phyloP scores from a whole-genome alignment of 2,797 vertebrate species.

The Rhinophrynus dorsalis region DNA sequence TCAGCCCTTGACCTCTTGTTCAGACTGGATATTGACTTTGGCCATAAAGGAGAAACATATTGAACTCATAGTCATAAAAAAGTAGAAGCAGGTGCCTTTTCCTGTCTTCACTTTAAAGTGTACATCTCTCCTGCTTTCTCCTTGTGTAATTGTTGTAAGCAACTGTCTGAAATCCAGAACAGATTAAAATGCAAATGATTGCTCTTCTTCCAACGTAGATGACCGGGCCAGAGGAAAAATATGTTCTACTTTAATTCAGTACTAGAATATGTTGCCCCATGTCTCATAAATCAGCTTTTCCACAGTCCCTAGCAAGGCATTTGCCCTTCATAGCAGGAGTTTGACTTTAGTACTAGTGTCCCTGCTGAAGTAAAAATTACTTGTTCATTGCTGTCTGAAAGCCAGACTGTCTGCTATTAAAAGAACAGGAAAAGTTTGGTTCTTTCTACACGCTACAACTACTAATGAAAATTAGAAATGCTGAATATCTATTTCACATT shows the following conservation, averaged over 20 bases:
- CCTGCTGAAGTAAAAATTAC: slow-evolving; percentile 39
- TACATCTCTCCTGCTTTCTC: slow-evolving; percentile 11
- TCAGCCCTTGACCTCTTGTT: too few species aligned
- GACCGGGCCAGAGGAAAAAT: slow-evolving; percentile 45
- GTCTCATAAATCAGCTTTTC: slow-evolving; percentile 44
- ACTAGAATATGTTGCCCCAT: slow-evolving; percentile 42
- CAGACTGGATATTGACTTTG: too few species aligned
- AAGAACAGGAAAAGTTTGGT: slow-evolving; percentile 51
- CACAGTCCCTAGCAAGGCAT: slow-evolving; percentile 44
- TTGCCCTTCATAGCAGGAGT: slow-evolving; percentile 52
- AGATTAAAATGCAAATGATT: slow-evolving; percentile 49
- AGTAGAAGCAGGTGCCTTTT: too few species aligned
- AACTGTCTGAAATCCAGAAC: slow-evolving; percentile 40
- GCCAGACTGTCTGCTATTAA: slow-evolving; percentile 39
- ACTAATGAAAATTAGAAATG: slow-evolving; percentile 40
- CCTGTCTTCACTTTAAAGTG: neutral
- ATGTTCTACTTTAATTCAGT: slow-evolving; percentile 45
- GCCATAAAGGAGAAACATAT: too few species aligned
- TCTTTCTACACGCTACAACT: slow-evolving; percentile 8
- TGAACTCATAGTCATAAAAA: too few species aligned
- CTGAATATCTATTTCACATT: neutral
- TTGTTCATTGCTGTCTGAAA: slow-evolving; percentile 46
- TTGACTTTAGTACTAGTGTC: slow-evolving; percentile 33
- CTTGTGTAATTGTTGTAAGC: slow-evolving; percentile 35
- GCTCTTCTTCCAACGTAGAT: slow-evolving; percentile 34